Conservation (phyloP, 2,888 invertebrate species). For the Phymatocera aterrima region DNA sequence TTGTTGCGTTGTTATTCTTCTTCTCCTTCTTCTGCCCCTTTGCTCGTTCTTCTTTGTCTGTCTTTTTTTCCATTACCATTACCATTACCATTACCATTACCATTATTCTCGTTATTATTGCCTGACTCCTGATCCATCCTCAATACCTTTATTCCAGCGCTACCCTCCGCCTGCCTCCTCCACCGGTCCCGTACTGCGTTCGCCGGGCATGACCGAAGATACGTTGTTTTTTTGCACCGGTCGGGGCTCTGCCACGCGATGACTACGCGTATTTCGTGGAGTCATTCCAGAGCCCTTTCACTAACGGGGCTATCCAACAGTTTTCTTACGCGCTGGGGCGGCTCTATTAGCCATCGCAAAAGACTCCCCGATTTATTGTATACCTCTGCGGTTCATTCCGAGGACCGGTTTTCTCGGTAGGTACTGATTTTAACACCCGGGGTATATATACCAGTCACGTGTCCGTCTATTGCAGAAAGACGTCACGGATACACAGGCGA, state of each 20-base stretch:
- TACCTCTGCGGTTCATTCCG: not conserved
- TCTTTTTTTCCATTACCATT: not conserved
- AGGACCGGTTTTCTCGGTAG: not conserved
- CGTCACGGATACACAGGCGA: not conserved
- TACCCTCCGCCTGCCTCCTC: not conserved
- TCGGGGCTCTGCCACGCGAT: not conserved
- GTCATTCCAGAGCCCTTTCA: slow-evolving; percentile 26
- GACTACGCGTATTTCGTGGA: not conserved
- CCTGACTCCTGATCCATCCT: not conserved
- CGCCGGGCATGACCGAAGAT: slow-evolving; percentile 5
- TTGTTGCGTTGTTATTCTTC: slow-evolving; percentile 2
- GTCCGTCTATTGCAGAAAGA: not conserved
- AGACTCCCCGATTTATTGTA: not conserved
- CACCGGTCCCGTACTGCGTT: not conserved
- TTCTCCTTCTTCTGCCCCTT: not conserved
- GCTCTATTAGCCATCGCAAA: slow-evolving; percentile 33
- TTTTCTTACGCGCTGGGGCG: not conserved
- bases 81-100: not conserved
- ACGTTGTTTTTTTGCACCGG: slow-evolving; percentile 3
- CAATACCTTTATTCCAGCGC: not conserved
- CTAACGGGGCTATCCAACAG: not conserved
- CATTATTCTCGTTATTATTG: slow-evolving; percentile 24
- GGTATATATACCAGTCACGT: not conserved
- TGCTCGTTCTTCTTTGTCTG: too few relatives aligned
- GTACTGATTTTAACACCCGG: not conserved